Base-by-base conservation (phyloP, 2,113 vertebrate genomes). In the Blennius ocellaris region DNA sequence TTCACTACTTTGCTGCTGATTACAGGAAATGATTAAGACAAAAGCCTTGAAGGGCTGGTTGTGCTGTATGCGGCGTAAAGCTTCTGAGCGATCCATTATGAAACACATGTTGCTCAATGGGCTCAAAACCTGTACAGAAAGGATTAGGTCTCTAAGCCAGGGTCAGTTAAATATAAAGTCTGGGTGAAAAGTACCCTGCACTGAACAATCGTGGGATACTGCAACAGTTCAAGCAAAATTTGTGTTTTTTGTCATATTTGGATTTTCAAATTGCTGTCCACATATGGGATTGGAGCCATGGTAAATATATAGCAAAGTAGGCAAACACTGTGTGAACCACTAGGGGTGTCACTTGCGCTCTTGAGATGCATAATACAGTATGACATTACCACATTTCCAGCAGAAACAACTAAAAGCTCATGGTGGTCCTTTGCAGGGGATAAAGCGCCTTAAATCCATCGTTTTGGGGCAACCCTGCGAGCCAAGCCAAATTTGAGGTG, bases 11-110 rank as follows among this genome's bases (percentile, higher is more conserved):
- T 66, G 38, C 76, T 67, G 66, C 87, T 85, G 85, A 92, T 91
- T 90, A 90, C 76, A 90, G 86, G 87, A 92, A 92, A 89, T 86
- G 61, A 92, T 92, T 84, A 85, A 50, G 67, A 85, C 72, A 70
- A 82, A 87, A 87, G 81, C 83, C 67, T 84, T 59, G 65, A 76
- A 81, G 68, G 69, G 47, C 74, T 72, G 82, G 60, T 76, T 82
- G 78, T 81, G 76, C 78, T 85, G 76, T 57, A 51, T 5, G n/a
- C 57, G 48, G 56, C 73, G 48, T 88, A 83, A 87, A 76, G 75
- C 85, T 71, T 76, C 69, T 70, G 63, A 86, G 69, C 58, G 3
- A 44, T 78, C 77, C 78, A 60, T 89, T 90, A 87, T 81, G 73
- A 90, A 92, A 89, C 80, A 79, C 82, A 84, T 72, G 76, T 92